Evolutionary conservation across 2,888 invertebrate species (phyloP).

Genomic region (Agrilus biguttatus): DNA sequence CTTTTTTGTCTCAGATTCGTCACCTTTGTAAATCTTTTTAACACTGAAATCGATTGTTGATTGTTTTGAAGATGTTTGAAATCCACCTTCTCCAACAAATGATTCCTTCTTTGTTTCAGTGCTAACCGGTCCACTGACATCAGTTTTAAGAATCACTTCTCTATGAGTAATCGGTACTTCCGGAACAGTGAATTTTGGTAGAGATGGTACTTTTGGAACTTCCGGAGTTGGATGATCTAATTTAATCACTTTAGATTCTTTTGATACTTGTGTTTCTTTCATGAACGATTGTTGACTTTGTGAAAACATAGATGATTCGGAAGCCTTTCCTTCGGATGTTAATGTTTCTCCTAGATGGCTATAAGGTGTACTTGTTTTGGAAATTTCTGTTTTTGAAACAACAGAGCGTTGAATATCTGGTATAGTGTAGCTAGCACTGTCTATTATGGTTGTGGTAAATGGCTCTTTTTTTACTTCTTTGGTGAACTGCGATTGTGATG

Average conservation of each 20-base stretch:
- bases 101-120: conserved; percentile 15
- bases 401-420: conserved; percentile 7
- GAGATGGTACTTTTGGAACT: not conserved
- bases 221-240: conserved; percentile 14
- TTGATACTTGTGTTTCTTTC: conserved; percentile 23
- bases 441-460: no score
- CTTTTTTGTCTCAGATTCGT: conserved; percentile 28
- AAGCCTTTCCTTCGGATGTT: conserved; percentile 16
- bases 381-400: conserved; percentile 9
- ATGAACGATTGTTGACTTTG: conserved; percentile 23
- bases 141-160: not conserved
- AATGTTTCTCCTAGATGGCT: conserved; percentile 5
- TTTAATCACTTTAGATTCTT: conserved; percentile 25
- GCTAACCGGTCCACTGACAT: not conserved
- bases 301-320: conserved; percentile 16
- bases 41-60: conserved; percentile 54
- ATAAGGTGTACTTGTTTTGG: conserved; percentile 12
- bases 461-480: conserved; percentile 1
- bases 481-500: no score
- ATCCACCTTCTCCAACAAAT: conserved; percentile 16
- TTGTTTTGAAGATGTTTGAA: conserved; percentile 44
- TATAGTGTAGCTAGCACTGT: no score
- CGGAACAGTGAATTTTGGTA: not conserved
- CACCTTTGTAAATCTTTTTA: conserved; percentile 41
- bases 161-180: not conserved